Percentiles rank a stretch among this genome's conserved stretches.
These are phyloP conservation scores for Catagonus wagneri DNA, from an alignment of 2,113 vertebrate species.

Conservation along the genomic window DNA sequence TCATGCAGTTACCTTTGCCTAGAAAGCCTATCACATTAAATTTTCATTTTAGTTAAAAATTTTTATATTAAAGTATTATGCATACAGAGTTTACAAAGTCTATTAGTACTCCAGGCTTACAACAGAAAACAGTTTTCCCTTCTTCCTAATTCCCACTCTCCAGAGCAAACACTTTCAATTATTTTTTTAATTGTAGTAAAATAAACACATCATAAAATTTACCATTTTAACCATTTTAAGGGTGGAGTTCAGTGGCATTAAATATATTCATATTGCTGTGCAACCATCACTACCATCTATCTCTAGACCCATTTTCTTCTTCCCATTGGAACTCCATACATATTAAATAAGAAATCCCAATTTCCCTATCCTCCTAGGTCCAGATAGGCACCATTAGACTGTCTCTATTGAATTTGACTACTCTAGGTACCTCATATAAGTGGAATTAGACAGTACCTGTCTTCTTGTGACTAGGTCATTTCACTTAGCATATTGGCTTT, in stretches of 20 bases:
- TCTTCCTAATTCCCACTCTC: neutral
- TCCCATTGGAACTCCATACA: neutral
- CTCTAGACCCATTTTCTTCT: neutral
- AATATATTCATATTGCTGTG: neutral
- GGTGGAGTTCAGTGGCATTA: neutral
- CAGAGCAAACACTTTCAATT: neutral
- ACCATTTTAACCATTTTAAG: neutral
- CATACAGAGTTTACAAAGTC: neutral
- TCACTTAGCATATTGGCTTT: neutral
- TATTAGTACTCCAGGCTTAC: neutral
- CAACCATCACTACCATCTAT: neutral
- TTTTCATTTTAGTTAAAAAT: neutral
- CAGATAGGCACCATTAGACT: neutral
- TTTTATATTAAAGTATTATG: neutral
- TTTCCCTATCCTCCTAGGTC: neutral
- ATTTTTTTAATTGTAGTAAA: neutral
- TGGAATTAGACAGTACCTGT: neutral
- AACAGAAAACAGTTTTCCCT: neutral
- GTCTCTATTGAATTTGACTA: neutral
- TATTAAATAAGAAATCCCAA: neutral
- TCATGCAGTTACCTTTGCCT: neutral
- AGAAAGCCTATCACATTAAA: neutral
- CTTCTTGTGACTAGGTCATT: neutral
- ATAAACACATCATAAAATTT: neutral
- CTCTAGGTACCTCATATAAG: neutral